Conservation (phyloP, 2,888 invertebrate genomes). For the Hipparchia sbordonii region DNA sequence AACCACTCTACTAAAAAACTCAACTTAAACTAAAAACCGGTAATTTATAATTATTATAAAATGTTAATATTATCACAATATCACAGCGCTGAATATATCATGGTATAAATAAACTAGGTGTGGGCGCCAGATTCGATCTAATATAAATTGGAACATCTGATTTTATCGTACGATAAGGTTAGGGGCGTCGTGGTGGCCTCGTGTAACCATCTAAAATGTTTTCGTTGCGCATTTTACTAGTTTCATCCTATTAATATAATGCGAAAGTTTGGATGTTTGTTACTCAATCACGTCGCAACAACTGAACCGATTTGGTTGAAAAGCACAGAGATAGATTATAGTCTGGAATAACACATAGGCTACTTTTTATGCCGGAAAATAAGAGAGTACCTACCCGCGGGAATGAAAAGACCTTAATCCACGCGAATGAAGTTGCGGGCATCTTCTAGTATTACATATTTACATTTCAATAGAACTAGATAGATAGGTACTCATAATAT, state of each 20-base stretch:
- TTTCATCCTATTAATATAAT: background rate
- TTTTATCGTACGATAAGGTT: constrained; percentile 29
- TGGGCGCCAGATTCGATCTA: constrained; percentile 32
- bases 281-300: too few relatives aligned
- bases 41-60: background rate
- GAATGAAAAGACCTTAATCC: background rate
- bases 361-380: background rate
- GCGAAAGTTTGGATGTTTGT: background rate
- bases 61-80: background rate
- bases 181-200: background rate
- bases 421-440: background rate
- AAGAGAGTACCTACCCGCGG: background rate
- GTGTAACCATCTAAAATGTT: background rate
- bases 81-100: background rate
- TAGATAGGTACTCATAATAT: too few relatives aligned
- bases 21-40: too few relatives aligned
- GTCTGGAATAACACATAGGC: too few relatives aligned
- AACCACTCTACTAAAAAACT: too few relatives aligned
- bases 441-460: background rate
- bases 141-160: constrained; percentile 34
- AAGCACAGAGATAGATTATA: too few relatives aligned
- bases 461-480: too few relatives aligned
- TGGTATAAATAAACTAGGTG: constrained; percentile 34
- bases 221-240: background rate
- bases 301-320: too few relatives aligned